These are phyloP conservation scores for Thermophis baileyi DNA, from an alignment of 2,113 vertebrate genomes.

Conservation along the genomic window DNA sequence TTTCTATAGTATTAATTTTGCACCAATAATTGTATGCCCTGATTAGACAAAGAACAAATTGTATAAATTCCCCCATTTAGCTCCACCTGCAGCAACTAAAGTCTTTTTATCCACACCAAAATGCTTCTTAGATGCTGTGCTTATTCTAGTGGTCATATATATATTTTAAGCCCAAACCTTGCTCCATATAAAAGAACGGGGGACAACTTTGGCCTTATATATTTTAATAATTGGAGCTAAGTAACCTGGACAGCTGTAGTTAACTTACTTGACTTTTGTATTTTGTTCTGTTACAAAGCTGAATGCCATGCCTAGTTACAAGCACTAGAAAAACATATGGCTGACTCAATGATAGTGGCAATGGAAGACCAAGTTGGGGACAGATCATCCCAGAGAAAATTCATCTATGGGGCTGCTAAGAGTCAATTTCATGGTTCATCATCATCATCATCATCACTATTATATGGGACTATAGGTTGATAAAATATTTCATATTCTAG, in stretches of 20 bases:
- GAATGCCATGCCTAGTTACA: neutral
- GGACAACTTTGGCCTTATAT: neutral
- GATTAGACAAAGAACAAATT: neutral
- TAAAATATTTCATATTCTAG: neutral
- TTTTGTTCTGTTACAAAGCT: neutral
- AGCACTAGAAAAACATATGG: neutral
- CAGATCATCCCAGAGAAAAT: neutral
- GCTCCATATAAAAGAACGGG: neutral
- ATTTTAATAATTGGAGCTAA: neutral
- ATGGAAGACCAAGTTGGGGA: neutral
- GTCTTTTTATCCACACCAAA: neutral
- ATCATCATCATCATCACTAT: neutral
- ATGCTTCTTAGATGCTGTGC: neutral
- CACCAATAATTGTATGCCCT: neutral
- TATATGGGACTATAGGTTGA: neutral
- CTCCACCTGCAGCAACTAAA: neutral
- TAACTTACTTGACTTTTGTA: neutral
- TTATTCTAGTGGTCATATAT: neutral
- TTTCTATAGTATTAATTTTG: neutral
- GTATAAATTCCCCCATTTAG: neutral
- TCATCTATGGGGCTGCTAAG: neutral
- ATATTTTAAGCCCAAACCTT: neutral
- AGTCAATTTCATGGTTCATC: neutral
- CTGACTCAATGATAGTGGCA: neutral
- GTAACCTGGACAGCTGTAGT: neutral